Evolutionary conservation across 2,113 vertebrate species (phyloP), one percentile per base, ranked within the genome.

Genomic region (Montifringilla adamsi): DNA sequence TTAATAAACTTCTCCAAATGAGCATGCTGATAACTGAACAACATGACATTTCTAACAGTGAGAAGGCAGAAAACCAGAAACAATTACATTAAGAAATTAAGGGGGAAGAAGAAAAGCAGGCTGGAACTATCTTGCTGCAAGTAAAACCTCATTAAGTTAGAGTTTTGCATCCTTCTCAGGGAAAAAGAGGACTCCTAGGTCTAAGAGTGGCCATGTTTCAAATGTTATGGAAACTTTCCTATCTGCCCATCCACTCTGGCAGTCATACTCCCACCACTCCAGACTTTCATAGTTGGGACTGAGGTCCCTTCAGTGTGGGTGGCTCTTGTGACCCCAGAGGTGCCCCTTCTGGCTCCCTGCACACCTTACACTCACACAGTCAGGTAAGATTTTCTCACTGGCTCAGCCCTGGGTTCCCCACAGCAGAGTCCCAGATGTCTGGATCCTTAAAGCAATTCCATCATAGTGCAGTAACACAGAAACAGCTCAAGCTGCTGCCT

Each of bases 1-100:
- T 95, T 93, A 96, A 96, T 95, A 96, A 96, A 96, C 81, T 92
- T 96, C 78, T 94, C 70, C 78, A 97, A 95, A 84, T 41, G 46
- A 96, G 58, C 62, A 69, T n/a, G 75, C 86, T 96, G 93, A 74
- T 95, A 97, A 91, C 84, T 64, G 87, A 96, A 90, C 62, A 96
- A 94, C 66, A 74, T 93, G 94, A 93, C 91, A 95, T 94, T 92
- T 95, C 49, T 87, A 93, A 90, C 79, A 91, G 90, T n/a, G 68
- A 94, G 88, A 93, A 96, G 55, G 85, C 92, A 95, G 86, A 94
- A 97, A 96, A 76, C 53, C 90, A 96, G 94, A 95, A 97, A 93
- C 66, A 89, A 97, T 95, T 86, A 91, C 39, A 91, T 91, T 91
- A 62, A 55, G 55, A 94, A 94, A 86, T 35, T 15, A 90, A 80